Evolutionary conservation across 2,888 invertebrate species (phyloP).

Genomic region (Toxonevra muliebris): DNA sequence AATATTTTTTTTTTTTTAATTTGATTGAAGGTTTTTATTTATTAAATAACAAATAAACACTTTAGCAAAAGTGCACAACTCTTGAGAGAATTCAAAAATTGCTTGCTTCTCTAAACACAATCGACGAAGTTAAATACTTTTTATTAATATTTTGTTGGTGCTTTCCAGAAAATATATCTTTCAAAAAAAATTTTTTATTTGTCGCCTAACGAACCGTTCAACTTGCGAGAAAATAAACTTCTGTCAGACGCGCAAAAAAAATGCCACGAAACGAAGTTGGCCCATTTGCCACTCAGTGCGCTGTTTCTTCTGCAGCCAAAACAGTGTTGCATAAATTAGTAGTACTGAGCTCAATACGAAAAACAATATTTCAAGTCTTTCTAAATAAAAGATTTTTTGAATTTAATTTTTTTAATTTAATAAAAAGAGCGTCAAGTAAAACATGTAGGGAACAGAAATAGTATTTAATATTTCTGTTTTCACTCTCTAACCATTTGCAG

Average conservation of each 20-base stretch:
- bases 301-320: neutral
- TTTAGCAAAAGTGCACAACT: too few relatives aligned
- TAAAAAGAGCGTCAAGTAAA: neutral
- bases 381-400: neutral
- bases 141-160: neutral
- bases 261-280: neutral
- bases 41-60: too few relatives aligned
- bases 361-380: too few relatives aligned
- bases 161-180: too few relatives aligned
- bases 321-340: neutral
- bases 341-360: too few relatives aligned
- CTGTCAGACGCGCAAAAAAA: conserved; percentile 2
- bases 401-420: neutral
- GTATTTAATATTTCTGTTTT: neutral
- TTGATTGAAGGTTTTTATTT: too few relatives aligned
- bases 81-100: too few relatives aligned
- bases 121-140: too few relatives aligned
- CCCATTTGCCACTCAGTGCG: too few relatives aligned
- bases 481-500: too few relatives aligned
- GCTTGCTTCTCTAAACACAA: neutral
- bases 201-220: conserved; percentile 11
- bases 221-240: conserved; percentile 18
- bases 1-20: neutral
- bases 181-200: conserved; percentile 3
- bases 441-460: neutral